Base-by-base conservation (phyloP, 2,113 vertebrate species). In the Laticauda colubrina region DNA sequence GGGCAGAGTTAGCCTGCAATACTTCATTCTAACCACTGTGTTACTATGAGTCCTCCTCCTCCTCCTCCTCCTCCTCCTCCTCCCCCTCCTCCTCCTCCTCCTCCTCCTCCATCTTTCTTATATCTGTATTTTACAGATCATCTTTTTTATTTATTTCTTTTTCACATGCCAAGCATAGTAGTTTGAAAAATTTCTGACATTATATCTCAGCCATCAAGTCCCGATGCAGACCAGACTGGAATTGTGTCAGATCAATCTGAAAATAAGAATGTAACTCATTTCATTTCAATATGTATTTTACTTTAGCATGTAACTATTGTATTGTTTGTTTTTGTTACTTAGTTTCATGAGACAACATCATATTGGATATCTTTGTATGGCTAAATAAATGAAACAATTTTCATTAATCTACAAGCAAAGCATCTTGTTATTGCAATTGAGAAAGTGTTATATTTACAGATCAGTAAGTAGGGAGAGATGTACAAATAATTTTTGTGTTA, bases 361-460 rank as follows among this genome's bases (percentile, higher is more conserved):
- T 5, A 91, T 45, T 23, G 24, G 23, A 88, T 93, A 3, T 94
- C 10, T 89, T 43, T 81, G 34, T 39, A 56, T 4, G 91, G 45
- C 45, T 24, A 64, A 45, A 48, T 75, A 91, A 9, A 85, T 94
- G 23, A 14, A 93, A 61, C 5, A 4, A 3, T 88, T 45, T 51
- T 34, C n/a, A 56, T 53, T 90, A 95, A 93, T 92, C 94, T 92
- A 3, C 0, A 91, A 93, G 1, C 0, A 93, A 91, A 94, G 15
- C 29, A 90, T 12, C 85, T 45, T 85, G 54, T 57, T 93, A 0
- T 0, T 9, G 92, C 95, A 10, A 61, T 91, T n/a, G 5, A 56
- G 92, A 87, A 89, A 95, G 55, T 5, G 1, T 85, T 26, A 24
- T 54, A 64, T 86, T 93, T 94, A 55, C 53, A 93, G 29, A 95